These are phyloP conservation scores for Asbolus verrucosus DNA, from an alignment of 1,140 invertebrate species.

Conservation along the genomic window DNA sequence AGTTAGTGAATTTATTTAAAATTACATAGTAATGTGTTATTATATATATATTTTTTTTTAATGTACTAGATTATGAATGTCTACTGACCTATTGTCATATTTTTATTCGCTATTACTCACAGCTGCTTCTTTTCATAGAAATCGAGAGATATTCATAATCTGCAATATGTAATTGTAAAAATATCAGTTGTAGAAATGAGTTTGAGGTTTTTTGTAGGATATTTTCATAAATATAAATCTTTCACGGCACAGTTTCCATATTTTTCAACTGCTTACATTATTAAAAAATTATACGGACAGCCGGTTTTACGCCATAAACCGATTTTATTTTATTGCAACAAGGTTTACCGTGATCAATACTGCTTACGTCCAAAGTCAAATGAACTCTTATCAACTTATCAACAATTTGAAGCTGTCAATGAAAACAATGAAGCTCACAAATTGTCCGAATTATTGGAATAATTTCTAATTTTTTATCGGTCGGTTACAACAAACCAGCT, in stretches of 20 bases:
- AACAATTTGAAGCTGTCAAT: no score
- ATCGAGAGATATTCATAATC: slow-evolving; percentile 51
- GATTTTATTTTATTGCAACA: no score
- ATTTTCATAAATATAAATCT: slow-evolving; percentile 66
- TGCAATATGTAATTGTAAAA: slow-evolving; percentile 53
- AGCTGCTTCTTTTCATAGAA: slow-evolving; percentile 49
- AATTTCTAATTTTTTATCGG: no score
- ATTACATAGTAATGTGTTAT: slow-evolving; percentile 60
- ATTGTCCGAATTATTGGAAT: no score
- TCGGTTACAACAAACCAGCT: no score
- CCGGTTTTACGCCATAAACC: no score
- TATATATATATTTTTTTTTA: slow-evolving; percentile 54
- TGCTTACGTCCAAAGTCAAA: no score
- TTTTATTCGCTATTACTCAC: slow-evolving; percentile 46
- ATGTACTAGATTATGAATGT: slow-evolving; percentile 49
- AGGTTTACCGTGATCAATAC: no score
- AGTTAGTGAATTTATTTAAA: slow-evolving; percentile 62
- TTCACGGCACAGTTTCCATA: slow-evolving; percentile 58
- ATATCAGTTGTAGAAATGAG: slow-evolving; percentile 64
- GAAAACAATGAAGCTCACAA: no score
- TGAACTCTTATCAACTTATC: no score
- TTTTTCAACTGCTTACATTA: no score
- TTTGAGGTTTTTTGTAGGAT: slow-evolving; percentile 65
- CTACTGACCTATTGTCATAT: slow-evolving; percentile 45
- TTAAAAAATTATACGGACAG: no score